Evolutionary conservation across 2,113 vertebrate genomes (phyloP).

Genomic region (Sorex araneus): DNA sequence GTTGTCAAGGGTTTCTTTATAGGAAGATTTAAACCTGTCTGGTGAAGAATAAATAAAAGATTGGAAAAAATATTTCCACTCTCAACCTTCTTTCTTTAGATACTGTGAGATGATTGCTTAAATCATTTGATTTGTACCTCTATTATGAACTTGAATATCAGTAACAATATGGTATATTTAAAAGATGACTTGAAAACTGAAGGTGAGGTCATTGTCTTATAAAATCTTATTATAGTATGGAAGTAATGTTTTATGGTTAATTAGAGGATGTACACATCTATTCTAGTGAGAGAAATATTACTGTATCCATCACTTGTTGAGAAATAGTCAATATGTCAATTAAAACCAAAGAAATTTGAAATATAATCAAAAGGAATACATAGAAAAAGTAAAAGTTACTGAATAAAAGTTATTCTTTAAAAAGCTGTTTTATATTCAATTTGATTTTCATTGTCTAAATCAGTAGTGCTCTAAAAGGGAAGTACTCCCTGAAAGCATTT

Average conservation of each 20-base stretch:
- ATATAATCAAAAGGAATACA: background rate
- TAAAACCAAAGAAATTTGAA: constrained; percentile 11
- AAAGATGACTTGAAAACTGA: constrained; percentile 11
- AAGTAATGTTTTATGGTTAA: background rate
- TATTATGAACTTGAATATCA: constrained; percentile 50
- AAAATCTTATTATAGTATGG: background rate
- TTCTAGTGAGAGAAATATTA: background rate
- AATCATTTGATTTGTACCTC: constrained; percentile 39
- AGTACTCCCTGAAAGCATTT: background rate
- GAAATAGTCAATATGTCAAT: background rate
- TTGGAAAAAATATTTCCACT: constrained; percentile 17
- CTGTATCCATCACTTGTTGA: background rate
- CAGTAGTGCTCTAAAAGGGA: background rate
- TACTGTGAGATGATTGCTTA: background rate
- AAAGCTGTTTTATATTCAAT: constrained; percentile 30
- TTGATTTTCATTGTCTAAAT: background rate
- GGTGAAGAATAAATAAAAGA: constrained; percentile 41
- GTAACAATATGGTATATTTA: constrained; percentile 6
- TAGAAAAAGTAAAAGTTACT: background rate
- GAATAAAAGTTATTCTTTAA: constrained; percentile 3
- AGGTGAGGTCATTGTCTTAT: background rate
- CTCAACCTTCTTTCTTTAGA: background rate
- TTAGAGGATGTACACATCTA: background rate
- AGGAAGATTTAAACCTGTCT: constrained; percentile 21
- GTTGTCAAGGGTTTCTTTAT: constrained; percentile 36